Evolutionary conservation across 1,140 invertebrate species (phyloP), one percentile per base, ranked within the genome.

Genomic region (Zaprionus taronus): DNA sequence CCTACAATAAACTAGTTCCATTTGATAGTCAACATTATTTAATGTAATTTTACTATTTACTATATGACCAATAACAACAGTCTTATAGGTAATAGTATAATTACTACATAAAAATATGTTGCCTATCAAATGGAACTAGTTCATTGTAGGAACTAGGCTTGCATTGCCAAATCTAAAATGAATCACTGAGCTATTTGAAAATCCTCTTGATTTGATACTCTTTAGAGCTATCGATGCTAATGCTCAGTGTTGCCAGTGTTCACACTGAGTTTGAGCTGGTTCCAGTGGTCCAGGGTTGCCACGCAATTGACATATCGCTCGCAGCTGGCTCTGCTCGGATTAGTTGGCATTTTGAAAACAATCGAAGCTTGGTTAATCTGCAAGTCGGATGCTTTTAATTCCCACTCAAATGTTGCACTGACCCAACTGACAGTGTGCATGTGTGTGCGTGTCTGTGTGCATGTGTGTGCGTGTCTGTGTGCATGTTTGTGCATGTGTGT

Each of bases 381-480:
- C 47, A 51, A 51, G 47, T 51, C 41, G 41, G n/a, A 17, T 47
- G 20, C 20, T 51, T 51, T 24, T 51, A 79, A 66, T 58, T 44
- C 44, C 24, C 34, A 22, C 36, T 62, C 51, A 31, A 36, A 58
- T 60, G 28, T 34, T 31, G 31, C 55, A n/a, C 20, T 61, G 51
- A 31, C 36, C 36, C 38, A 49, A 26, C 22, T 20, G 24, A 20
- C 51, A 34, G 26, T 22, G 36, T 55, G 36, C 47, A 34, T 24
- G 56, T 34, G 12, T 26, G 24, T 58, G 14, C 14, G 6, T 53
- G 7, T 41, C 3, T 55, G 12, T 56, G 60, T 68, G 44, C 34
- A 20, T 63, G 60, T 64, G 44, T 53, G 56, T 34, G 56, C 2
- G 0, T 17, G 41, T 17, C n/a, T n/a, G 12, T 56, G 60, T 68